A percentile compares a stretch with the other conserved stretches of the same genome.
Evolutionary conservation across 2,113 vertebrate genomes (phyloP).

Genomic region (Tauraco erythrolophus): DNA sequence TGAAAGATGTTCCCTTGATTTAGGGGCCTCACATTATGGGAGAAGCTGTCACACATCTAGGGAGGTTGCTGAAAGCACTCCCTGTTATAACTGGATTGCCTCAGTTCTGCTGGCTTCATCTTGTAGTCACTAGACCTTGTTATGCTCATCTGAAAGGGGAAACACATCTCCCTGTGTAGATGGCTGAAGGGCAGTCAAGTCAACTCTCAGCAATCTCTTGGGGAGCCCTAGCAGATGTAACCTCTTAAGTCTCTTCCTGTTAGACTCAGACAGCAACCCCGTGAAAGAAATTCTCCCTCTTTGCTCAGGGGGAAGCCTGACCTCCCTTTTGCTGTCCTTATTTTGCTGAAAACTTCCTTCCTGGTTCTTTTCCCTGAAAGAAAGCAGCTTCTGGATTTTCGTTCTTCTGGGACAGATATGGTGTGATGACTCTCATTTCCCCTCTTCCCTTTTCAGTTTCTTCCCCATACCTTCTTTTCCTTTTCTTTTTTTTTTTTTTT

Average conservation of each 20-base stretch:
- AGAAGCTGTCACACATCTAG: accelerated
- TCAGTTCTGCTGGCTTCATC: not conserved
- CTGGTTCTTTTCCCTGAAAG: slow-evolving; percentile 50
- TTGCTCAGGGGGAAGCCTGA: slow-evolving; percentile 59
- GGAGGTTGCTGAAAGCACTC: not conserved
- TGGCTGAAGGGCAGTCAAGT: slow-evolving; percentile 35
- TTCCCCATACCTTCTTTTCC: not conserved
- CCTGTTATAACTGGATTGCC: not conserved
- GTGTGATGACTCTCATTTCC: slow-evolving; percentile 16
- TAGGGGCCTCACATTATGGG: not conserved
- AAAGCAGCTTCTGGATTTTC: slow-evolving; percentile 61
- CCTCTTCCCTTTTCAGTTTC: not conserved
- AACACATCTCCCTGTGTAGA: not conserved
- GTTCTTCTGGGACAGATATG: slow-evolving; percentile 2
- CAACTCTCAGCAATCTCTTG: not conserved
- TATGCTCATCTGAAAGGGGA: not conserved
- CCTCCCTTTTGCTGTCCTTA: slow-evolving; percentile 19
- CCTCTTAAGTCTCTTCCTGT: slow-evolving; percentile 68
- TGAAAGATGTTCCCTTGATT: not conserved
- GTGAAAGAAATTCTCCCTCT: slow-evolving; percentile 56
- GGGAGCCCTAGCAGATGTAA: slow-evolving; percentile 55
- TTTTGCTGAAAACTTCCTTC: slow-evolving; percentile 70
- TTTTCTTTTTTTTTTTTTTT: not conserved
- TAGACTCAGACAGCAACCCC: slow-evolving; percentile 17
- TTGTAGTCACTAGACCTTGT: not conserved